Evolutionary conservation across 2,888 invertebrate species (phyloP), one percentile per base, ranked within the genome.

Genomic region (Drosophila buzzatii): DNA sequence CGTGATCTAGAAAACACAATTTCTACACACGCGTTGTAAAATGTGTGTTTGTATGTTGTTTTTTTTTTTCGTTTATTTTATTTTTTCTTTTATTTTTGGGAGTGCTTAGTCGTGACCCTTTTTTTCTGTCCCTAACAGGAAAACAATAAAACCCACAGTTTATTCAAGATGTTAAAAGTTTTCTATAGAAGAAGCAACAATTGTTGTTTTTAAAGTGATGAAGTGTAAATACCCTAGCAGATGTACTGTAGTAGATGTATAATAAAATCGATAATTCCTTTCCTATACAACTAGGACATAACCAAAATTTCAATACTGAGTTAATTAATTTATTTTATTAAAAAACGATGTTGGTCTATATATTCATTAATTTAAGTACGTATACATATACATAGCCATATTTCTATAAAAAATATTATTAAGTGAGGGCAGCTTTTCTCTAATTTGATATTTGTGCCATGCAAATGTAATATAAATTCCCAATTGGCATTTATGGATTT

Each of bases 1-100:
- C 68, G 69, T 68, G 69, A 68, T 69, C 37, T 51, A 51, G 18
- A 51, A 64, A 64, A 42, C 33, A 18, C 49, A 49, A 62, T 35
- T 23, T 64, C 23, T 3, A 47, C 39, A 61, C 39, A 49, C 33
- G 39, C 14, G 8, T 33, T 61, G 58, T 58, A 12, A 37, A 45
- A 37, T 58, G 45, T 45, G 45, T 57, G 44, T 23, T 35, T 44
- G 9, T 16, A 7, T 23, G 35, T 45, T 57, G 10, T 23, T n/a
- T 20, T 35, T 20, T 35, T n/a, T 27, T 27, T 27, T 5, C 27
- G 8, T 10, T 18, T 41, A 7, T 41, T 14, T 23, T 45, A 23
- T 8, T 14, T 27, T 14, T 6, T 27, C 2, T 45, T 20, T 12
- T 23, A 4, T 23, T 47, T 27, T 47, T n/a, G 20, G 35, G 35